These are phyloP conservation scores for Lasioglossum zephyrum DNA, from an alignment of 2,888 invertebrate genomes.

Conservation along the genomic window DNA sequence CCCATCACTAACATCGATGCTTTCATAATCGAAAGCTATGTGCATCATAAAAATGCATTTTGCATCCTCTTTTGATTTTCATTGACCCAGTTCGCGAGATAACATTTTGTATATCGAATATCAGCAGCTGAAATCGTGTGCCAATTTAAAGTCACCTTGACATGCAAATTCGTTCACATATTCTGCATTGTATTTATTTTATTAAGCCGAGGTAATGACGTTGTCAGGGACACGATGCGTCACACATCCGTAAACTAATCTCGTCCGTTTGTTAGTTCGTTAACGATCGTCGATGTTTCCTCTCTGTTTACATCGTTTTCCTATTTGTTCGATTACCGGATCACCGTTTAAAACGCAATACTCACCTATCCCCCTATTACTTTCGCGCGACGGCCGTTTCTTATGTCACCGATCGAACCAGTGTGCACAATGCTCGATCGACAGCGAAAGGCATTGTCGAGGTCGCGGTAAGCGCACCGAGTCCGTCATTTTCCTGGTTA, in stretches of 20 bases:
- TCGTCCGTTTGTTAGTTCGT: neutral
- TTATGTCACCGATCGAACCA: slow-evolving; percentile 54
- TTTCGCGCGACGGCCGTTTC: slow-evolving; percentile 36
- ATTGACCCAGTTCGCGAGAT: neutral
- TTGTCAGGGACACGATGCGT: neutral
- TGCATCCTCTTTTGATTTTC: neutral
- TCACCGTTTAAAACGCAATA: slow-evolving; percentile 10
- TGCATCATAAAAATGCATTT: neutral
- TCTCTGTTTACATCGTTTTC: neutral
- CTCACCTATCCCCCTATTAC: slow-evolving; percentile 15
- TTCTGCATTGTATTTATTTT: neutral
- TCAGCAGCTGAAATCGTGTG: neutral
- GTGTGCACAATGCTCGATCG: slow-evolving; percentile 55
- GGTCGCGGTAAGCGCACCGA: slow-evolving; percentile 71
- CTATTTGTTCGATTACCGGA: neutral
- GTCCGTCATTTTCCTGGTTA: slow-evolving; percentile 71
- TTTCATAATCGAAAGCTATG: neutral
- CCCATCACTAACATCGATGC: neutral
- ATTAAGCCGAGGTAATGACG: neutral
- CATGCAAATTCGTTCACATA: neutral
- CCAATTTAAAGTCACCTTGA: neutral
- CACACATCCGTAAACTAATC: neutral
- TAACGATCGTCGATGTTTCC: neutral
- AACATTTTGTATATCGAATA: neutral
- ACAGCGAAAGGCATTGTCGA: slow-evolving; percentile 75